Conservation (phyloP, 2,888 invertebrate species). For the Lamellibrachia columna region DNA sequence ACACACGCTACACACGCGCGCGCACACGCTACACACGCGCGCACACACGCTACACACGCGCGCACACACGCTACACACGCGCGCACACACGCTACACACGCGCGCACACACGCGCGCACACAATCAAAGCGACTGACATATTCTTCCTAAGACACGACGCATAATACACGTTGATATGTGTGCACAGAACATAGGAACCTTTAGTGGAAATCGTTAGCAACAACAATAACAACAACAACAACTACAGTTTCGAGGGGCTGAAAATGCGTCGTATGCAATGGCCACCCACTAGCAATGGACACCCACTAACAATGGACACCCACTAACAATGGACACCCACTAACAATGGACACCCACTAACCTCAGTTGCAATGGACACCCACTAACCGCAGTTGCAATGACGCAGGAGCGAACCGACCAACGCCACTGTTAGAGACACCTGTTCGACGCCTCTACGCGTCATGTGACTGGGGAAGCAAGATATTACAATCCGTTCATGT, state of each 20-base stretch:
- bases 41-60: background rate
- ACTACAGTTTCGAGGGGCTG: too few species aligned
- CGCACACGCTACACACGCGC: background rate
- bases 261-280: background rate
- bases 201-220: background rate
- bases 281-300: background rate
- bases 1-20: background rate
- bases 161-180: constrained; percentile 9
- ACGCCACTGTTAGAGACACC: background rate
- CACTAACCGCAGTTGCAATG: background rate
- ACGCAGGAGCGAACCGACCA: background rate
- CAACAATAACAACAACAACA: background rate
- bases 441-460: background rate
- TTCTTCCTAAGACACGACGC: constrained; percentile 1
- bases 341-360: background rate
- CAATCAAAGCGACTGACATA: background rate
- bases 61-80: background rate
- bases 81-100: background rate
- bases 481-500: background rate
- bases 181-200: background rate
- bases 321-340: background rate
- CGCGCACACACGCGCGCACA: background rate
- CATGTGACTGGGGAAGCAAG: too few species aligned
- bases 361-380: background rate
- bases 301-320: too few species aligned